A percentile compares a stretch with the other conserved stretches of the same genome.
Evolutionary conservation across 2,113 vertebrate species (phyloP).

Genomic region (Mus musculus): DNA sequence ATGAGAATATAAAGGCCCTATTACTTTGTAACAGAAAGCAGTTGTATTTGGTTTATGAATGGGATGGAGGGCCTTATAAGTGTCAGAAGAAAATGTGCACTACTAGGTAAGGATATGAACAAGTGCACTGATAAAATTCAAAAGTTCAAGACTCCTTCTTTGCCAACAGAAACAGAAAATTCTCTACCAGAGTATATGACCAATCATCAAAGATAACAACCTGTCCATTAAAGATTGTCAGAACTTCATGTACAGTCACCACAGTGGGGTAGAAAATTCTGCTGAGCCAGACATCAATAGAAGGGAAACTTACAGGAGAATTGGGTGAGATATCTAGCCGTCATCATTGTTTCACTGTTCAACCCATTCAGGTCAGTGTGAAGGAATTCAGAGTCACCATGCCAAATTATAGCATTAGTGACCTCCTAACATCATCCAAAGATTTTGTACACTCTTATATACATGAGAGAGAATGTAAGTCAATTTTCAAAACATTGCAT

Average conservation of each 20-base stretch:
- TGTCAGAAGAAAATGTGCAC: background rate
- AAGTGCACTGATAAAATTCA: background rate
- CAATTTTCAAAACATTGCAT: slow-evolving; percentile 32
- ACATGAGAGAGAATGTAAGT: background rate
- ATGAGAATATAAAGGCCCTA: background rate
- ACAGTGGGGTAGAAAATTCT: background rate
- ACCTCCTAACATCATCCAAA: background rate
- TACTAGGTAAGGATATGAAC: background rate
- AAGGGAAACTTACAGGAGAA: background rate
- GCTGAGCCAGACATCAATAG: background rate
- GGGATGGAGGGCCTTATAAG: background rate
- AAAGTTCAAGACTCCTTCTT: slow-evolving; percentile 1
- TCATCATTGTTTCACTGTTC: background rate
- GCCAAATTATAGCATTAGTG: background rate
- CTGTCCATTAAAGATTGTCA: background rate
- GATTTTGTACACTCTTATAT: background rate
- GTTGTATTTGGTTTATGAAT: background rate
- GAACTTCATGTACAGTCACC: background rate
- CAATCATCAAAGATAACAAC: background rate
- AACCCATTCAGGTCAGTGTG: background rate
- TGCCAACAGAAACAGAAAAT: background rate
- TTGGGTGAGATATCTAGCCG: background rate
- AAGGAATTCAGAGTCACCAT: background rate
- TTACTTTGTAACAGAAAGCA: background rate
- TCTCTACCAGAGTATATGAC: background rate